These are phyloP conservation scores for Meandrusa payeni DNA, from an alignment of 2,888 invertebrate genomes.

Conservation along the genomic window DNA sequence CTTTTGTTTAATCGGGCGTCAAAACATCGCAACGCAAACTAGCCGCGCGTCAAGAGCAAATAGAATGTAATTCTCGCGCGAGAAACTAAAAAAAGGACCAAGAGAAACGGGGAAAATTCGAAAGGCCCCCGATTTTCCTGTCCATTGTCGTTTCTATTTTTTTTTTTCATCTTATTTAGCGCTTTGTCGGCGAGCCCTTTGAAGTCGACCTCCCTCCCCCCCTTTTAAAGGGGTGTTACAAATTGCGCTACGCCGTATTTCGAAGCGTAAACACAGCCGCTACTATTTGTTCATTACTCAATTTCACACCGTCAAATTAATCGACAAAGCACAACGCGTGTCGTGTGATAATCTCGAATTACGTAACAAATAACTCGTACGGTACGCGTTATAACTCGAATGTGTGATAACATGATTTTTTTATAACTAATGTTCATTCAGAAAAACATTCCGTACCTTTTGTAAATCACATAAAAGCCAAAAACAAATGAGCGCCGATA, in stretches of 20 bases:
- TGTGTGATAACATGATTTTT: too few relatives aligned
- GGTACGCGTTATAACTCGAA: too few relatives aligned
- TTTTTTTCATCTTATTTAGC: slow-evolving; percentile 79
- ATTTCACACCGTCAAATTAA: slow-evolving; percentile 21
- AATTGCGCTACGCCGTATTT: slow-evolving; percentile 73
- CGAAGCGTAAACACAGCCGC: slow-evolving; percentile 61
- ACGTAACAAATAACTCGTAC: too few relatives aligned
- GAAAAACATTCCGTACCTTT: too few relatives aligned
- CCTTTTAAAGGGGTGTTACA: slow-evolving; percentile 57
- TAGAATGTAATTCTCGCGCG: slow-evolving; percentile 51
- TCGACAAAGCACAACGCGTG: slow-evolving; percentile 3
- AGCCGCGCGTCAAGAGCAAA: slow-evolving; percentile 29
- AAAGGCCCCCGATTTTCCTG: slow-evolving; percentile 72
- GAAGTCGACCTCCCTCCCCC: slow-evolving; percentile 56
- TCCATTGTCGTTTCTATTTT: slow-evolving; percentile 73
- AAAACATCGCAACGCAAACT: slow-evolving; percentile 45
- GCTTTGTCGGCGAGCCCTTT: slow-evolving; percentile 78
- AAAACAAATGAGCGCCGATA: too few relatives aligned
- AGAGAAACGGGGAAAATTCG: slow-evolving; percentile 56
- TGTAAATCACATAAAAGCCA: too few relatives aligned
- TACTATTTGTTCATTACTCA: slow-evolving; percentile 44
- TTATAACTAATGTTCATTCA: too few relatives aligned
- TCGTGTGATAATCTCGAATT: background rate
- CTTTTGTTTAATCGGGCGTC: slow-evolving; percentile 35
- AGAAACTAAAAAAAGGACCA: slow-evolving; percentile 47